Evolutionary conservation across 2,888 invertebrate species (phyloP), one percentile per base, ranked within the genome.

Genomic region (Heliconius sara): DNA sequence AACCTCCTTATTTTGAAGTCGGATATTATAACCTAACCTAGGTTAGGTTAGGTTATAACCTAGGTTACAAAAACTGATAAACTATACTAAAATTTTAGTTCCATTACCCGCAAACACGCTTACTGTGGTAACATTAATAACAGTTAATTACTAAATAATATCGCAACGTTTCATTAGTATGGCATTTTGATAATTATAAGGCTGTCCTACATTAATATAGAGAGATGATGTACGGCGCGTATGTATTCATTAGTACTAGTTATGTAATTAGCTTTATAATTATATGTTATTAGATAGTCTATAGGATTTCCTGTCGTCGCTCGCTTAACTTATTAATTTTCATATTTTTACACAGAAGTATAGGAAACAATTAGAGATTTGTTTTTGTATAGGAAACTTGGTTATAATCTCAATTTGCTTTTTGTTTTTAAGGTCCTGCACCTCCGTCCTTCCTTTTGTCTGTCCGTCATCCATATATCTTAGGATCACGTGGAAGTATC

Each of bases 101-200:
- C 72, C 57, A 60, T 39, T 73, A 60, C 57, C 57, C 60, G 39
- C 34, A 57, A 73, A 34, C 72, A 70, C n/a, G 57, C 34, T 60
- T 60, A 60, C 39, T 73, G 60, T 60, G 73, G 60, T 34, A 39
- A 73, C 60, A 73, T 60, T 73, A 73, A 73, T 73, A 73, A 60
- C 25, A 60, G 60, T 73, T 73, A 73, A 73, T 73, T 60, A 73
- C 73, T 57, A 60, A 73, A 73, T 34, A 73, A 60, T 73, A 73
- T 57, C 30, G 4, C 66, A 75, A 75, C 65, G 47, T 75, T 75
- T 75, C 75, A 75, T 75, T 75, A 30, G 43, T 30, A 66, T 75
- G 75, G 66, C 75, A 66, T 75, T 75, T 75, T 75, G 66, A 65
- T 75, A 65, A 75, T 75, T 75, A 75, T 75, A 75, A 75, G 47